phyloP scores from a whole-genome alignment of 2,888 invertebrate genomes.

The Ophraella communa region DNA sequence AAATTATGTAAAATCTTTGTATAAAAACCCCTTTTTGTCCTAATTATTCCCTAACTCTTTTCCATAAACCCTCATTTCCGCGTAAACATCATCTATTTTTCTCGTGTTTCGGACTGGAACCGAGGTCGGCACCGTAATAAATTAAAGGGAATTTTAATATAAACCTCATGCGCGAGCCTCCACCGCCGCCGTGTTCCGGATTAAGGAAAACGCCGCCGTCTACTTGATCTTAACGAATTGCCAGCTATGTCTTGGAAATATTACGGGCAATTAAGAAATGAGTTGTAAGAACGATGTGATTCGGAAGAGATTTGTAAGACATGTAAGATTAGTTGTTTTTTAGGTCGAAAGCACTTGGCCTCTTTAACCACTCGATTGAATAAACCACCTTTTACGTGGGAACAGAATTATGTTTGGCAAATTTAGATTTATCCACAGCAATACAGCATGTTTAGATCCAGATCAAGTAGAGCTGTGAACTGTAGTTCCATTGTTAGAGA shows the following conservation, averaged over 20 bases:
- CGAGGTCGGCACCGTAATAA: slow-evolving; percentile 28
- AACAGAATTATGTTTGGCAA: not conserved
- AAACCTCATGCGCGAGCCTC: slow-evolving; percentile 30
- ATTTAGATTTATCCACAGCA: no score
- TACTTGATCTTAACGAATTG: slow-evolving; percentile 43
- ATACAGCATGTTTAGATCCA: no score
- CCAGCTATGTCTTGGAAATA: slow-evolving; percentile 39
- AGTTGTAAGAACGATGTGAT: slow-evolving; percentile 41
- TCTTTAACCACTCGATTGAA: slow-evolving; percentile 10
- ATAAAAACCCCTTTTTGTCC: not conserved
- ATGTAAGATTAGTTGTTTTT: slow-evolving; percentile 12
- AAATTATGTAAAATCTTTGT: not conserved
- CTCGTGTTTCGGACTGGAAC: slow-evolving; percentile 16
- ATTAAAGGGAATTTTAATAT: slow-evolving; percentile 37
- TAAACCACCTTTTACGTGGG: not conserved
- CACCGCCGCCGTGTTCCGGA: slow-evolving; percentile 29
- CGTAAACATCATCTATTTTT: slow-evolving; percentile 24
- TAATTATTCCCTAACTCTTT: slow-evolving; percentile 16
- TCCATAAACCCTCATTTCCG: slow-evolving; percentile 14
- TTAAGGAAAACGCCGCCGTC: slow-evolving; percentile 32
- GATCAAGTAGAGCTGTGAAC: no score
- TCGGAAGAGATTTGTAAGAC: slow-evolving; percentile 39
- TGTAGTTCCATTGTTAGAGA: no score
- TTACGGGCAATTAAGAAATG: slow-evolving; percentile 44
- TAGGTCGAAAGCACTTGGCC: slow-evolving; percentile 10